phyloP scores from a whole-genome alignment of 2,888 invertebrate species.

The Trilocha varians region DNA sequence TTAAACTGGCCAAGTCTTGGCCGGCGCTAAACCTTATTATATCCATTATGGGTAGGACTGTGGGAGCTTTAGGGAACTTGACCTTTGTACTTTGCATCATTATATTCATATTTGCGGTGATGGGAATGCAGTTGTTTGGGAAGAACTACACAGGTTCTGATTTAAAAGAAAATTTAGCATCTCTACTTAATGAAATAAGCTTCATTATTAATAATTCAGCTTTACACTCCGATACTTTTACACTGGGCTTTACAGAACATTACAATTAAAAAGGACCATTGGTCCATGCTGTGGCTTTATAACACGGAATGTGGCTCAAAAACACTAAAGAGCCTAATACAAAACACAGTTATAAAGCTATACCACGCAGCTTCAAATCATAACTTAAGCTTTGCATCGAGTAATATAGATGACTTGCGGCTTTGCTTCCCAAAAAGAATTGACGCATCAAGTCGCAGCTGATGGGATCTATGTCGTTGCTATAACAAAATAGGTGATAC shows the following conservation, averaged over 20 bases:
- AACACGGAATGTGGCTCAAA: slow-evolving; percentile 52
- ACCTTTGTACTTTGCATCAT: slow-evolving; percentile 96
- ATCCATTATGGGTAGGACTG: slow-evolving; percentile 95
- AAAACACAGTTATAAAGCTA: slow-evolving; percentile 64
- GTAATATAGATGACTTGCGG: slow-evolving; percentile 70
- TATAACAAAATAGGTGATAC: slow-evolving; percentile 21
- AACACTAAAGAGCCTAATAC: slow-evolving; percentile 31
- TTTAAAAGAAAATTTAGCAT: slow-evolving; percentile 67
- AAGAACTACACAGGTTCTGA: slow-evolving; percentile 85
- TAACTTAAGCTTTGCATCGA: slow-evolving; percentile 69
- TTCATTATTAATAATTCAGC: slow-evolving; percentile 65
- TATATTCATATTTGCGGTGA: slow-evolving; percentile 97
- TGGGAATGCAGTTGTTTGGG: slow-evolving; percentile 97
- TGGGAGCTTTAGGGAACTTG: slow-evolving; percentile 95
- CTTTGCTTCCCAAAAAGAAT: slow-evolving; percentile 66
- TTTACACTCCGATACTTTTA: slow-evolving; percentile 65
- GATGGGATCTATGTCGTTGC: slow-evolving; percentile 68
- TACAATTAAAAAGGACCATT: slow-evolving; percentile 53
- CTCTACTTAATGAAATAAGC: slow-evolving; percentile 61
- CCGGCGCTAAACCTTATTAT: slow-evolving; percentile 95
- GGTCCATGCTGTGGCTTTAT: slow-evolving; percentile 65
- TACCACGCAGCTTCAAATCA: slow-evolving; percentile 68
- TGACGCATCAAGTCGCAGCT: slow-evolving; percentile 58
- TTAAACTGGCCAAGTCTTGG: slow-evolving; percentile 98
- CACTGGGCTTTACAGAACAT: slow-evolving; percentile 69